Base-by-base conservation (phyloP, 1,140 invertebrate genomes). In the Zaprionus davidi region DNA sequence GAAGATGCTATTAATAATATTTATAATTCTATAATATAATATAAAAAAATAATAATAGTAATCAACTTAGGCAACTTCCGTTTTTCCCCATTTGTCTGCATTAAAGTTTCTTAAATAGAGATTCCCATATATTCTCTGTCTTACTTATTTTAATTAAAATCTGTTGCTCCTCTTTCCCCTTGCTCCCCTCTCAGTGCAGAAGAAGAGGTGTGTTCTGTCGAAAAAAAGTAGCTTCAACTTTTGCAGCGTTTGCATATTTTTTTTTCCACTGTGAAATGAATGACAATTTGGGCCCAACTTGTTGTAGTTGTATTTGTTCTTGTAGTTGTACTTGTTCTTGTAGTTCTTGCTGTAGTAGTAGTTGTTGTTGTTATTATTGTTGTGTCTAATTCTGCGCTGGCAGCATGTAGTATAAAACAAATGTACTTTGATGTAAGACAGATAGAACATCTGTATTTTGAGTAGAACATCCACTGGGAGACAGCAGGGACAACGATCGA, bases 341-440 rank as follows among this genome's bases (percentile, higher is more conserved):
- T 41, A 22, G 28, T 44, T 75, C 44, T 41, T 36, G 28, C 36
- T 71, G 66, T 56, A 62, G n/a, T 26, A 2, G 60, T 22, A 24
- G 60, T 26, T 65, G 22, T 15, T 22, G 15, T 62, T 56, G 49
- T 31, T 66, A 28, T 28, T 31, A 24, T 31, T 59, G 41, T 57
- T 66, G 46, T 24, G 51, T 57, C 73, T 77, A 80, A 84, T 77
- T 78, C 66, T 59, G 66, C 66, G 51, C 81, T 84, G 79, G 78
- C 63, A 76, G 78, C 82, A 78, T 74, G 73, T 76, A 53, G 71
- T 76, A 71, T 63, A 59, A 85, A 86, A 78, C 82, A 85, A 86
- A 86, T 76, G 79, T 79, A 86, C 82, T 85, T 87, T 87, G 84
- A 84, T 90, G 85, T 86, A 86, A 86, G 59, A 76, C 76, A 86